Conservation (phyloP, 2,888 invertebrate genomes). For the Terebella lapidaria region DNA sequence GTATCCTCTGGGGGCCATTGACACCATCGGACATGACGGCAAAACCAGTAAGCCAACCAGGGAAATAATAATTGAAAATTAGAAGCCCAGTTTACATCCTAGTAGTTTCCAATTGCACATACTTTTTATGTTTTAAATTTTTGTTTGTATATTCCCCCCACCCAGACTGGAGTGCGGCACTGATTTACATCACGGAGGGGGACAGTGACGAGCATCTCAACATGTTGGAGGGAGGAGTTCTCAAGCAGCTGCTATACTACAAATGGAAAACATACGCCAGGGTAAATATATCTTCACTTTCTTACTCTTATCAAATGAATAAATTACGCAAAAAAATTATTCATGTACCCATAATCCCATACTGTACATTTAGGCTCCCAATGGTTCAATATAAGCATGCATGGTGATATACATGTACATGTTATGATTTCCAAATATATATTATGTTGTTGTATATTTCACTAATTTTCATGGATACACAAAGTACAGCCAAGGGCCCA, state of each 20-base stretch:
- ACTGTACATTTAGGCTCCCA: too few relatives aligned
- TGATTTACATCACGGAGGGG: constrained; percentile 95
- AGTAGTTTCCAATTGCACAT: background rate
- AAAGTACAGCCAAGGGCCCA: too few relatives aligned
- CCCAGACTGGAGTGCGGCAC: constrained; percentile 94
- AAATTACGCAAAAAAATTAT: too few relatives aligned
- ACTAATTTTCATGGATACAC: too few relatives aligned
- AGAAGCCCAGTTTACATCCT: background rate
- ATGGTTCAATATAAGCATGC: too few relatives aligned
- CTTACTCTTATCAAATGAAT: too few relatives aligned
- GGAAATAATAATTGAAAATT: too few relatives aligned
- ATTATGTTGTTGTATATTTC: too few relatives aligned
- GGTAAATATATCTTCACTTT: constrained; percentile 56
- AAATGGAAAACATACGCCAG: constrained; percentile 99
- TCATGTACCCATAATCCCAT: too few relatives aligned
- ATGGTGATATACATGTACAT: too few relatives aligned
- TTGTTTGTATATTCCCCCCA: background rate
- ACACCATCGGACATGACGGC: constrained; percentile 90
- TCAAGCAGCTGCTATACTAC: constrained; percentile 91
- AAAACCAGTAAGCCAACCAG: constrained; percentile 79
- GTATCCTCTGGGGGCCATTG: constrained; percentile 92
- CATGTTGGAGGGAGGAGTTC: constrained; percentile 97
- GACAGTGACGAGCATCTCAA: constrained; percentile 96
- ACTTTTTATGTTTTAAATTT: background rate
- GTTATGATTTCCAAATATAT: too few relatives aligned